Conservation (phyloP, 2,888 invertebrate genomes). For the Drosophila kambysellisi region DNA sequence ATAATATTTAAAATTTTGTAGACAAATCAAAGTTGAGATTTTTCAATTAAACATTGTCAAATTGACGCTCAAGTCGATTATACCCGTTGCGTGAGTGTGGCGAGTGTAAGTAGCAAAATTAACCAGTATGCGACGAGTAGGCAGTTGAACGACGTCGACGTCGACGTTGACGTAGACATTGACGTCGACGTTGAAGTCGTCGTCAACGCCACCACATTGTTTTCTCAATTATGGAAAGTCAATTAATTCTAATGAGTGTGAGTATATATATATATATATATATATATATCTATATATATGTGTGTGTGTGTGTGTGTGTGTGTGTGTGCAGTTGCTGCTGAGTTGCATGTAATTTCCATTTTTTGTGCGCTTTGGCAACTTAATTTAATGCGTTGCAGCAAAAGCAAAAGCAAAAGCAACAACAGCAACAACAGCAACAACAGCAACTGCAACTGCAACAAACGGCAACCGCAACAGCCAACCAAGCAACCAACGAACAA, state of each 20-base stretch:
- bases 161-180: conserved; percentile 29
- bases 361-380: conserved; percentile 81
- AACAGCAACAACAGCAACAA: conserved; percentile 5
- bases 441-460: conserved; percentile 63
- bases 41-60: not conserved
- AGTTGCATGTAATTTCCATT: conserved; percentile 81
- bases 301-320: conserved; percentile 36
- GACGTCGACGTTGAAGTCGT: conserved; percentile 28
- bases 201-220: conserved; percentile 78
- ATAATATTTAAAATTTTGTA: too few species aligned
- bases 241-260: conserved; percentile 80
- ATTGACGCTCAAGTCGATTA: not conserved
- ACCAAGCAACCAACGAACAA: conserved; percentile 40
- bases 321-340: conserved; percentile 24
- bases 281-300: not conserved
- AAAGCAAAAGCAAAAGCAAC: conserved; percentile 50
- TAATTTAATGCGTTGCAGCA: conserved; percentile 79
- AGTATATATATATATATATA: conserved; percentile 2
- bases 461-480: conserved; percentile 31
- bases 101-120: conserved; percentile 14
- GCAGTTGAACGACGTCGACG: conserved; percentile 31
- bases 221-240: conserved; percentile 83
- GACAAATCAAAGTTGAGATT: not conserved
- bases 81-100: conserved; percentile 7
- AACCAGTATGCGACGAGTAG: conserved; percentile 34